A percentile compares a stretch with the other conserved stretches of the same genome.
phyloP scores from a whole-genome alignment of 2,797 vertebrate genomes.

The Crocodylus rhombifer region DNA sequence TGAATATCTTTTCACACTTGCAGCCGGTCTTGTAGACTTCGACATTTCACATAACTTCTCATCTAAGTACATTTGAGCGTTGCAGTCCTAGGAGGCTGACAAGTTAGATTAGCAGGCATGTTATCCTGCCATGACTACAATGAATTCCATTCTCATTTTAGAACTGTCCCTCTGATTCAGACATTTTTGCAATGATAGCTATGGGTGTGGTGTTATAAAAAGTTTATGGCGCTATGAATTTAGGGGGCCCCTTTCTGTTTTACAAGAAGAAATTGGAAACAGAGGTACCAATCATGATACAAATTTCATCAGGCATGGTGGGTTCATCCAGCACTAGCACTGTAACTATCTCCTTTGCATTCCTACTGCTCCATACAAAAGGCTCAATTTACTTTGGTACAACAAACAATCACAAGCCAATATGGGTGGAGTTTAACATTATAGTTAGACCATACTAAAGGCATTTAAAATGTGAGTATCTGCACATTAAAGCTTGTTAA shows the following conservation, averaged over 20 bases:
- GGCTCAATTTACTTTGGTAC: background rate
- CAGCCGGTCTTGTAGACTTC: background rate
- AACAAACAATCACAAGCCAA: background rate
- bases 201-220: background rate
- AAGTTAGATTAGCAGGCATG: constrained; percentile 42
- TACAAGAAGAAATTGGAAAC: constrained; percentile 42
- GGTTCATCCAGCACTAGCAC: background rate
- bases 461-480: too few species aligned
- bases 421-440: too few species aligned
- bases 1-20: constrained; percentile 18
- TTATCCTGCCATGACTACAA: constrained; percentile 22
- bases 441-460: too few species aligned
- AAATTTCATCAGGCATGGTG: background rate
- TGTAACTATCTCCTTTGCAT: background rate
- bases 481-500: too few species aligned
- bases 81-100: constrained; percentile 20
- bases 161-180: constrained; percentile 18
- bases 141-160: constrained; percentile 47
- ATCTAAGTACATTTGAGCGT: constrained; percentile 11
- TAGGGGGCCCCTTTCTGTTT: background rate
- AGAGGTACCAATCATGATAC: background rate
- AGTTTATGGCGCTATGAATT: background rate
- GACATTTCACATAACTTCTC: constrained; percentile 23
- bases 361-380: background rate
- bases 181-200: constrained; percentile 21